Conservation (phyloP, 2,113 vertebrate genomes). For the Leptobrachium leishanense region DNA sequence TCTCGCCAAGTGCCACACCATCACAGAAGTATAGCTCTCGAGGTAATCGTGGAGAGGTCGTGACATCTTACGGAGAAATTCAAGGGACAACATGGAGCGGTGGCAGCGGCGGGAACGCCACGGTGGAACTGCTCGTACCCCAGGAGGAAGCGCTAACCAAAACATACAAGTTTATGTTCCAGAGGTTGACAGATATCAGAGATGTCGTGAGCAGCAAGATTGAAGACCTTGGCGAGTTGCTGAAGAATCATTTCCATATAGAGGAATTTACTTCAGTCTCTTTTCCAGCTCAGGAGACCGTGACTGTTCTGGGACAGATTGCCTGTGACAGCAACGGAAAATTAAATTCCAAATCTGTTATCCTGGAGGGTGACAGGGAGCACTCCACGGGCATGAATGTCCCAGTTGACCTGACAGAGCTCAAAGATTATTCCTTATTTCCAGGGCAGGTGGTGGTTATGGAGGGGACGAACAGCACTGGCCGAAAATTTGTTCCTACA, state of each 20-base stretch:
- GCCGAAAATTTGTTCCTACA: constrained; percentile 74
- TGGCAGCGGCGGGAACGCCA: constrained; percentile 50
- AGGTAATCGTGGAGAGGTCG: constrained; percentile 79
- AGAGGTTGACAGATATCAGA: constrained; percentile 76
- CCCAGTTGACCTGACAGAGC: constrained; percentile 74
- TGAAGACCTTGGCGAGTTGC: constrained; percentile 77
- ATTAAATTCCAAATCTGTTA: constrained; percentile 80
- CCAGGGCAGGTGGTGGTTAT: constrained; percentile 90
- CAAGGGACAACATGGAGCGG: constrained; percentile 74
- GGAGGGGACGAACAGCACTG: constrained; percentile 85
- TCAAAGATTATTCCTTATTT: constrained; percentile 85
- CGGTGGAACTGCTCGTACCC: constrained; percentile 59
- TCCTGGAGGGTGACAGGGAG: constrained; percentile 80
- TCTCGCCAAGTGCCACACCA: constrained; percentile 81
- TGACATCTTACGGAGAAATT: constrained; percentile 69
- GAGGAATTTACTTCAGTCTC: constrained; percentile 76
- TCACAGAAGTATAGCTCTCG: constrained; percentile 85
- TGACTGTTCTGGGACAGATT: constrained; percentile 80
- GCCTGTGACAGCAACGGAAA: constrained; percentile 87
- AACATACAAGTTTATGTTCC: constrained; percentile 90
- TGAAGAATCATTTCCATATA: constrained; percentile 75
- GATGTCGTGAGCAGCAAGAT: constrained; percentile 79
- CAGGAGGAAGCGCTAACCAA: constrained; percentile 60
- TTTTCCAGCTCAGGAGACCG: constrained; percentile 77
- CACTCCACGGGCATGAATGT: constrained; percentile 68